These are phyloP conservation scores for Patiria miniata DNA, from an alignment of 35 echinoderm and acorn worm genomes.

Conservation along the genomic window DNA sequence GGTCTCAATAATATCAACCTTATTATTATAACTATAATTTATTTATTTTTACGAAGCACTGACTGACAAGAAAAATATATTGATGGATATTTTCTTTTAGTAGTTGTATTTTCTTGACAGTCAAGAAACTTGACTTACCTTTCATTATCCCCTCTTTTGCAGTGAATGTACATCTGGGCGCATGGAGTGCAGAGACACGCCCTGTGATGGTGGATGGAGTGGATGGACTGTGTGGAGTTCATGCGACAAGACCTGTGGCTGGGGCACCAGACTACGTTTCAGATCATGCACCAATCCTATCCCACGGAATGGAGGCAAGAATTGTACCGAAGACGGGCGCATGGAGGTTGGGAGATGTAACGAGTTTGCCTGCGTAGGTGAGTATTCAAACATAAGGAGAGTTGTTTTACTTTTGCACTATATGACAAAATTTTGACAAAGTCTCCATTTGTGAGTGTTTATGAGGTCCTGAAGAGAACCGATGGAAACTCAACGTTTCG, in stretches of 20 bases:
- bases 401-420: too few species aligned
- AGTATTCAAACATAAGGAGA: background rate
- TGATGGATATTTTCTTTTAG: too few species aligned
- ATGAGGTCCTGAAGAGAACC: too few species aligned
- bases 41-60: too few species aligned
- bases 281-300: conserved; percentile 64
- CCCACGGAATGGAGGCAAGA: conserved; percentile 56
- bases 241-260: conserved; percentile 70
- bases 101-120: too few species aligned
- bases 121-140: too few species aligned
- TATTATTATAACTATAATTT: too few species aligned
- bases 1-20: too few species aligned
- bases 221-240: conserved; percentile 65
- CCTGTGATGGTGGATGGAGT: conserved; percentile 75
- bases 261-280: conserved; percentile 48
- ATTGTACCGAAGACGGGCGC: conserved; percentile 37
- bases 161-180: background rate
- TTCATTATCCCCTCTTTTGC: background rate
- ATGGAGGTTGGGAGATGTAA: background rate
- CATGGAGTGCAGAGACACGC: conserved; percentile 18
- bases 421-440: too few species aligned
- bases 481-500: too few species aligned
- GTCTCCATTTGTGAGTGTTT: too few species aligned
- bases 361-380: conserved; percentile 1
- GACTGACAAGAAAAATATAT: too few species aligned